Conservation (phyloP, 2,113 vertebrate species). For the Herpetotheres cachinnans region DNA sequence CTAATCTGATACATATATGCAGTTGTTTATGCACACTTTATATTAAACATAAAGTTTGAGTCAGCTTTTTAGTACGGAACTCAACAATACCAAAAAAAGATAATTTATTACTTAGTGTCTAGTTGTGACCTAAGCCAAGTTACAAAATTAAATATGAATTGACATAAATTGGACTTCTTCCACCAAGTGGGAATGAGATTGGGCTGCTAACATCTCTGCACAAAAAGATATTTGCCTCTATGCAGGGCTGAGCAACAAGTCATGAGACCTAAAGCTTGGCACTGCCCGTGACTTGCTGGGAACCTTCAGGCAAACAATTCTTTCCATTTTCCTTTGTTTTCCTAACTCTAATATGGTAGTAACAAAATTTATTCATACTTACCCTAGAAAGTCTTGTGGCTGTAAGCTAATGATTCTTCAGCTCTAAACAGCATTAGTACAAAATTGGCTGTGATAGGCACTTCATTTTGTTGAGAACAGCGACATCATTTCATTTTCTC, state of each 20-base stretch:
- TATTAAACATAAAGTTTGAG: neutral
- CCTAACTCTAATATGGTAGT: neutral
- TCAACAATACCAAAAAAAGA: neutral
- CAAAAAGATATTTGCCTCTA: neutral
- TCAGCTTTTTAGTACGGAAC: neutral
- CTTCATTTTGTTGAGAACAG: neutral
- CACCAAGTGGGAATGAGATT: neutral
- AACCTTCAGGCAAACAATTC: neutral
- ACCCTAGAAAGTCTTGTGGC: neutral
- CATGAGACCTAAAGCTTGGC: neutral
- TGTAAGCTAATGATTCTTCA: neutral
- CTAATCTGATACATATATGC: neutral
- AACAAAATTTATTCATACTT: neutral
- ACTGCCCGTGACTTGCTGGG: neutral
- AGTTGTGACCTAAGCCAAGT: neutral
- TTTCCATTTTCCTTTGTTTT: neutral
- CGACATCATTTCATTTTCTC: slow-evolving; percentile 46
- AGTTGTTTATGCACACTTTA: neutral
- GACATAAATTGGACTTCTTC: neutral
- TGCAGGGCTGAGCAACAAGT: neutral
- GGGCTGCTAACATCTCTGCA: neutral
- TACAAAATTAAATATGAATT: neutral
- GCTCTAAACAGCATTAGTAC: neutral
- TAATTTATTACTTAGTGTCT: neutral
- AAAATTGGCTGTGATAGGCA: neutral